A percentile compares a stretch with the other conserved stretches of the same genome.
Evolutionary conservation across 2,797 vertebrate species (phyloP).

Genomic region (Gallirallus australis): DNA sequence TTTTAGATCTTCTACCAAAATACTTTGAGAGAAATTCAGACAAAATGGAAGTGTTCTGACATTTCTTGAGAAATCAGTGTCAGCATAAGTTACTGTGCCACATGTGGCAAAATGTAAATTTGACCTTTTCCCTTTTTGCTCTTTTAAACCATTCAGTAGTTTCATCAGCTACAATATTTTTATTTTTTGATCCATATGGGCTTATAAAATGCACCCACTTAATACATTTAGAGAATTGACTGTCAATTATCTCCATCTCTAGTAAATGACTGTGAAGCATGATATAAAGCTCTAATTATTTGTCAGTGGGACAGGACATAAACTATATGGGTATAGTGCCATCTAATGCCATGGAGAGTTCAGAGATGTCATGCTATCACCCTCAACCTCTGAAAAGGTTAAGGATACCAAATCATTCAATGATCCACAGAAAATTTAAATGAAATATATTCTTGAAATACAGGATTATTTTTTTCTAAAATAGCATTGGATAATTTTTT

Average conservation of each 20-base stretch:
- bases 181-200: background rate
- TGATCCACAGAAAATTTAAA: background rate
- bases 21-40: background rate
- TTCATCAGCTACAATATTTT: background rate
- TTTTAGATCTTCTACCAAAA: background rate
- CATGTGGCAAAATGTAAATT: background rate
- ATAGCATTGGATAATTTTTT: background rate
- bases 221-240: background rate
- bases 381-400: background rate
- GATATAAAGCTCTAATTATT: background rate
- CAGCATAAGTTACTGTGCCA: background rate
- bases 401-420: background rate
- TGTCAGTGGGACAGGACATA: background rate
- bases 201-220: background rate
- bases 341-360: background rate
- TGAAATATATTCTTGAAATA: background rate
- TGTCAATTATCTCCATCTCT: background rate
- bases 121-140: background rate
- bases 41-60: background rate
- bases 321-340: background rate
- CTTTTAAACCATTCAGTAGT: background rate
- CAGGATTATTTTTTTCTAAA: background rate
- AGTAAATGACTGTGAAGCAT: background rate
- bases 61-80: background rate
- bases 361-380: background rate